Evolutionary conservation across 2,113 vertebrate genomes (phyloP).

Genomic region (Scalopus aquaticus): DNA sequence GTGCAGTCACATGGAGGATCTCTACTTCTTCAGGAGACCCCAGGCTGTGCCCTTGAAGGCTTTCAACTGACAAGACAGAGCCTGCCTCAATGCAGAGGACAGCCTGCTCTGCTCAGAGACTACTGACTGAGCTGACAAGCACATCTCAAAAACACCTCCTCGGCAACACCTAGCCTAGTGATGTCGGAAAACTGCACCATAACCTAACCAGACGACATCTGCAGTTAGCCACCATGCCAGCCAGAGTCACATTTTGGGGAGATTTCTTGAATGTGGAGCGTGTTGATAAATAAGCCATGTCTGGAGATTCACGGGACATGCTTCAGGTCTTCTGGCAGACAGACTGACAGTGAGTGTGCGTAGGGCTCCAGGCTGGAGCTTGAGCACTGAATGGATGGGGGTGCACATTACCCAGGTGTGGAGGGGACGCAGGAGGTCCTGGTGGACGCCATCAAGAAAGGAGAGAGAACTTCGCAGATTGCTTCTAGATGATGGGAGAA

Average conservation of each 20-base stretch:
- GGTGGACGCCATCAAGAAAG: background rate
- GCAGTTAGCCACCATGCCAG: background rate
- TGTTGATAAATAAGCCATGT: background rate
- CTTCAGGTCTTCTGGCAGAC: background rate
- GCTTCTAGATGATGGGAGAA: background rate
- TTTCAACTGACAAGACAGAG: background rate
- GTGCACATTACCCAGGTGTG: background rate
- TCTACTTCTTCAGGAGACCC: background rate
- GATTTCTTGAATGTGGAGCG: background rate
- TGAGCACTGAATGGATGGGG: accelerated
- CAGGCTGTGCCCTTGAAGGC: background rate
- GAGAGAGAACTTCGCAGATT: background rate
- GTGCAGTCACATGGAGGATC: background rate
- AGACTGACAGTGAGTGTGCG: accelerated
- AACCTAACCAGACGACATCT: background rate
- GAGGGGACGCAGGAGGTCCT: background rate
- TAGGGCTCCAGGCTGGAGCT: no score
- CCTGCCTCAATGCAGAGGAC: background rate
- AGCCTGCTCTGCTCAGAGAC: background rate
- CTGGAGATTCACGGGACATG: background rate
- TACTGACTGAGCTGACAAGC: background rate
- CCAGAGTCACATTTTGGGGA: background rate
- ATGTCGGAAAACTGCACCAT: background rate
- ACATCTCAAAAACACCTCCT: background rate
- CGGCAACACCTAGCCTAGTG: background rate